phyloP scores from a whole-genome alignment of 2,888 invertebrate species.

The Plebejus melissa region DNA sequence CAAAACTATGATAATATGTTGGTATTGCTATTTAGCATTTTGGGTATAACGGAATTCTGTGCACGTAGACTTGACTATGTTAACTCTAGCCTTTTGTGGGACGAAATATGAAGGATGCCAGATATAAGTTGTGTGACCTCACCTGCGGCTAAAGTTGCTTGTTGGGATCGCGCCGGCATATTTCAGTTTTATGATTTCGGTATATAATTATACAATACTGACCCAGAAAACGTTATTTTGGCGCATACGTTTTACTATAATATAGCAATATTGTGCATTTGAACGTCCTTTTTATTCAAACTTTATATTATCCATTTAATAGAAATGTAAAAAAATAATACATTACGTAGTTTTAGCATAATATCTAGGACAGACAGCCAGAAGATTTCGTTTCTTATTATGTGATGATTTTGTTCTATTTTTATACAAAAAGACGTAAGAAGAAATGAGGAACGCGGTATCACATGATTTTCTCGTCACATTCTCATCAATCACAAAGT shows the following conservation, averaged over 20 bases:
- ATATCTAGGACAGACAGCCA: too few relatives aligned
- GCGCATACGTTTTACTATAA: background rate
- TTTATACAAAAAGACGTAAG: too few relatives aligned
- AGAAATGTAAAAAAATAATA: too few relatives aligned
- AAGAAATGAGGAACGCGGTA: background rate
- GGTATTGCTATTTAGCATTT: constrained; percentile 36
- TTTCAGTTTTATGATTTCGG: constrained; percentile 26
- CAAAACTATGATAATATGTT: constrained; percentile 3
- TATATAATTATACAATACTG: constrained; percentile 12
- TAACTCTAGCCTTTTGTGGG: constrained; percentile 29
- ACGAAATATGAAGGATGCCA: constrained; percentile 30
- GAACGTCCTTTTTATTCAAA: background rate
- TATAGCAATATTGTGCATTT: background rate
- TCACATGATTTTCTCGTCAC: background rate
- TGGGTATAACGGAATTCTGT: constrained; percentile 41
- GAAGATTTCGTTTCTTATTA: too few relatives aligned
- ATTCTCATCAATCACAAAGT: constrained; percentile 6
- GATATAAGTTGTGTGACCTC: constrained; percentile 28
- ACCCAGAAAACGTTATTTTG: background rate
- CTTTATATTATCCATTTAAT: too few relatives aligned
- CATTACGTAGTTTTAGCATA: too few relatives aligned
- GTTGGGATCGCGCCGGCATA: constrained; percentile 21
- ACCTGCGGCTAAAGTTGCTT: constrained; percentile 26
- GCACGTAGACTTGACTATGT: constrained; percentile 39
- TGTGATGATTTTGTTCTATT: too few relatives aligned